Conservation (phyloP, 2,113 vertebrate species). For the Nanorana parkeri region DNA sequence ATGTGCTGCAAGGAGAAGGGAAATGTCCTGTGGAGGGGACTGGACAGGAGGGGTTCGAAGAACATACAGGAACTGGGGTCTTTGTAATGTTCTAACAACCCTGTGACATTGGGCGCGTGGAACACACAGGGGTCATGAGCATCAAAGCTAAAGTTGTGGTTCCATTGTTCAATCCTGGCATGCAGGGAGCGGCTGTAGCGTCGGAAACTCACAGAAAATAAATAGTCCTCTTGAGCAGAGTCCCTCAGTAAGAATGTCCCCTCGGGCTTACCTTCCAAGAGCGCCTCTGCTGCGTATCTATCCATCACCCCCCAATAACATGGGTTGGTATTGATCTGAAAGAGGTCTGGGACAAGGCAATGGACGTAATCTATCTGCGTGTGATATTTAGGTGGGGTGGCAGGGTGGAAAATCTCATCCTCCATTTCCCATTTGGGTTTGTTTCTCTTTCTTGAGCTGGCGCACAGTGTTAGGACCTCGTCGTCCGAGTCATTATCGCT, state of each 20-base stretch:
- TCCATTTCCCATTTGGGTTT: constrained; percentile 80
- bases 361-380: constrained; percentile 84
- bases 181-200: constrained; percentile 96
- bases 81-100: constrained; percentile 93
- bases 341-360: constrained; percentile 92
- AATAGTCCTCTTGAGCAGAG: constrained; percentile 94
- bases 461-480: constrained; percentile 71
- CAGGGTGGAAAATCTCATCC: constrained; percentile 73
- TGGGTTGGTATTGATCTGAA: constrained; percentile 94
- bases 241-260: constrained; percentile 93
- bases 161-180: constrained; percentile 94
- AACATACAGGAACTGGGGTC: constrained; percentile 95
- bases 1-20: constrained; percentile 93
- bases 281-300: constrained; percentile 92
- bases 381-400: constrained; percentile 75
- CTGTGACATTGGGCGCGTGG: constrained; percentile 89
- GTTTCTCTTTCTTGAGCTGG: constrained; percentile 77
- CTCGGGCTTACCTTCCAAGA: constrained; percentile 94
- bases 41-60: constrained; percentile 93
- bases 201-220: constrained; percentile 96
- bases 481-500: constrained; percentile 85
- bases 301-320: constrained; percentile 98
- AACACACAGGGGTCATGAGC: constrained; percentile 96
- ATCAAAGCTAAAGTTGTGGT: constrained; percentile 96
- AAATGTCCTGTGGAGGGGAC: constrained; percentile 88